Base-by-base conservation (phyloP, 2,797 vertebrate species). In the Choloepus didactylus region DNA sequence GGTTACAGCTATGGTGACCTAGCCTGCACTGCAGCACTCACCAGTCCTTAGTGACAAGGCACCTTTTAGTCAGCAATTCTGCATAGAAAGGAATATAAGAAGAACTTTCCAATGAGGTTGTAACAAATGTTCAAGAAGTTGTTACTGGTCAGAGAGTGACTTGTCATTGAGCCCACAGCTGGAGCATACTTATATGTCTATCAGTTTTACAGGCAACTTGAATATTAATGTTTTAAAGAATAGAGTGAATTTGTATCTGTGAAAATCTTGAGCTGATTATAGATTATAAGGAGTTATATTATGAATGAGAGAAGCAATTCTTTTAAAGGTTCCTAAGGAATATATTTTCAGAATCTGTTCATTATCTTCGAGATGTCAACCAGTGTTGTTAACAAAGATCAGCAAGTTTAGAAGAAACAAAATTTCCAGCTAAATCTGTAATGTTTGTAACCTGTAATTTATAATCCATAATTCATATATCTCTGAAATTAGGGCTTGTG, bases 171-270 rank as follows among this genome's bases (percentile, higher is more conserved):
- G 62, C 54, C 27, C 21, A 35, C 38, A 54, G 27, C 23, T 82
- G 6, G 70, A 44, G 18, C 9, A 5, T 84, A 44, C 27, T 72
- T 92, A 60, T 15, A 89, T 96, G 18, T 79, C 60, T 77, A 51
- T 35, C 12, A 87, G 18, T 66, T 82, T 88, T 79, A 54, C 15
- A 56, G 51, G 60, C 41, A 93, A 25, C 76, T 77, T 91, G 56
- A 83, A 67, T 81, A 59, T 49, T 80, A 94, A 51, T 27, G 76
- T 81, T 79, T 88, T 89, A 79, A 97, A 87, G 44, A 85, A 73
- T 35, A 87, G 60, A 93, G 6, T 90, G 51, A 96, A 79, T 82
- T 95, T 97, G 44, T 83, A 29, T 90, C 44, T 91, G 59, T 76
- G 35, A 91, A 83, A 82, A 77, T 14, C 3, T 25, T 27, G 2